Evolutionary conservation across 2,888 invertebrate species (phyloP), one percentile per base, ranked within the genome.

Genomic region (Leucoma salicis): DNA sequence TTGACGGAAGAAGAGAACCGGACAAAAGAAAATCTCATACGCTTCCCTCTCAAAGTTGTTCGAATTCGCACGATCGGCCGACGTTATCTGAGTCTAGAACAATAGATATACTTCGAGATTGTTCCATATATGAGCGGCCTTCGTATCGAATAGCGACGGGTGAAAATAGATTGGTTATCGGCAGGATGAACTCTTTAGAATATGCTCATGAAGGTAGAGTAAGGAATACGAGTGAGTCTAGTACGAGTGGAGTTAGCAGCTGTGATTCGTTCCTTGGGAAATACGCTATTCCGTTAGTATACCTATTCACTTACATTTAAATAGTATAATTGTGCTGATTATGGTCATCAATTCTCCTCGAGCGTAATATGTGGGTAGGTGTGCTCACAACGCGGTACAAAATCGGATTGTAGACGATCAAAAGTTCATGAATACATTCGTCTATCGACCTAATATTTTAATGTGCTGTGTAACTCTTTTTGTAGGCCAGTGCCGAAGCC

Each of bases 211-310:
- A 90, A 46, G 87, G 86, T 2, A 65, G 90, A 35, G 83, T 87
- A 24, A 74, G 90, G 46, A 88, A 90, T 46, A 90, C 86, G 0
- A 90, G 90, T n/a, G 95, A 95, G 70, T 95, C 95, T 1, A 94
- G 94, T 43, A 95, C 95, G 0, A 95, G 95, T 49, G 96, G 95
- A 29, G 93, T 96, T 14, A 95, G 95, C 78, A 96, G 95, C 42
- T 94, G 93, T 63, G 96, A 96, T 75, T 95, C 95, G 1, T 92
- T 92, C 35, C 87, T 92, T 15, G 93, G 91, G 46, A 91, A 91
- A 70, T 90, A 91, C 59, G 85, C 88, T 52, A 85, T 92, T 61
- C 91, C 91, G 90, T 92, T 76, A 84, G 87, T 84, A 29, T 29
- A 32, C n/a, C n/a, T n/a, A n/a, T n/a, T n/a, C n/a, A n/a, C n/a